A percentile compares a stretch with the other conserved stretches of the same genome.
These are phyloP conservation scores for Stenoptilia bipunctidactyla DNA, from an alignment of 2,888 invertebrate genomes.

Conservation along the genomic window DNA sequence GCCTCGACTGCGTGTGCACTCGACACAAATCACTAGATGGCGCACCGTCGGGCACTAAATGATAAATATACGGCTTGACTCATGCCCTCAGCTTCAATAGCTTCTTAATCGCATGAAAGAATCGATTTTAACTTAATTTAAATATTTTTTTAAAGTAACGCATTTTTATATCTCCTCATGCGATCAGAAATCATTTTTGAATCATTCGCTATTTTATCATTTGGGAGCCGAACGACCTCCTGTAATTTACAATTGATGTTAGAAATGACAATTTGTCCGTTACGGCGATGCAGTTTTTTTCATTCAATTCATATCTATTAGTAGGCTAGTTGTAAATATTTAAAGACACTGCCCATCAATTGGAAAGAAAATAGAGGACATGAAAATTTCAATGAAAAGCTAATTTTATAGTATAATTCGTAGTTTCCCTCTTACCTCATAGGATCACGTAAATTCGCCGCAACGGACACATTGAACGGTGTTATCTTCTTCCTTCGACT, in stretches of 20 bases:
- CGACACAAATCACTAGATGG: slow-evolving; percentile 26
- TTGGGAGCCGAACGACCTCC: slow-evolving; percentile 57
- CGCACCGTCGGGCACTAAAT: slow-evolving; percentile 66
- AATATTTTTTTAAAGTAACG: slow-evolving; percentile 23
- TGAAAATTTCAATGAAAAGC: no score
- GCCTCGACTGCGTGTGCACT: neutral
- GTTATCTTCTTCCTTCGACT: slow-evolving; percentile 20
- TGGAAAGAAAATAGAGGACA: no score
- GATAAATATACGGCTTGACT: slow-evolving; percentile 53
- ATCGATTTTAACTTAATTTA: slow-evolving; percentile 12
- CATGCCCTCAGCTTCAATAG: slow-evolving; percentile 27
- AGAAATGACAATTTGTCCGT: slow-evolving; percentile 31
- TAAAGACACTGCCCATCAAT: no score
- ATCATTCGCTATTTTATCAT: slow-evolving; percentile 63
- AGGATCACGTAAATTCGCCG: no score
- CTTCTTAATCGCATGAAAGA: slow-evolving; percentile 21
- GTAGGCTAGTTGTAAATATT: no score
- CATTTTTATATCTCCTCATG: slow-evolving; percentile 7
- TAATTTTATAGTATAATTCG: no score
- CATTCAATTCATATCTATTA: no score
- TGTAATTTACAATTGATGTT: slow-evolving; percentile 47
- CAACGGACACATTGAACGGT: slow-evolving; percentile 14
- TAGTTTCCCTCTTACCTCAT: no score
- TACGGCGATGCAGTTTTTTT: slow-evolving; percentile 34
- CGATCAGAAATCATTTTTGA: neutral